These are phyloP conservation scores for Harpegnathos saltator DNA, from an alignment of 1,140 invertebrate species.

Conservation along the genomic window DNA sequence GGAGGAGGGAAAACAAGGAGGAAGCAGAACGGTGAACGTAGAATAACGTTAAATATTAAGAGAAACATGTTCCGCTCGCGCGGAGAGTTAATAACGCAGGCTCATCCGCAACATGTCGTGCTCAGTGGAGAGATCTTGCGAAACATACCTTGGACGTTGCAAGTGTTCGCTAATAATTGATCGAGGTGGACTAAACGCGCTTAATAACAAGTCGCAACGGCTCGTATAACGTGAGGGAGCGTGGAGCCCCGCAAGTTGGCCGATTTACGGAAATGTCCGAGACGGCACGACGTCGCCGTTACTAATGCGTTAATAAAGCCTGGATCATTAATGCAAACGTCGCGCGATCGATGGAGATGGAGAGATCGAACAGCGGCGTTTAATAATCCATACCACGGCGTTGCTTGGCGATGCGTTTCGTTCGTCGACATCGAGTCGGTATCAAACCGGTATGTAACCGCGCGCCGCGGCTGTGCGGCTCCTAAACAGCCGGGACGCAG, in stretches of 20 bases:
- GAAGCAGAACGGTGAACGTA: constrained; percentile 5
- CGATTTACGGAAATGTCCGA: too few relatives aligned
- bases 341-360: not conserved
- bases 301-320: constrained; percentile 31
- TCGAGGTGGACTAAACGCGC: not conserved
- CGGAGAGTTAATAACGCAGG: not conserved
- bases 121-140: not conserved
- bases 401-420: too few relatives aligned
- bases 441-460: not conserved
- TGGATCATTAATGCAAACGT: constrained; percentile 6
- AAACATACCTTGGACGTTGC: not conserved
- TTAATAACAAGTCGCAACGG: constrained; percentile 1
- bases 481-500: not conserved
- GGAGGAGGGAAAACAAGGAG: not conserved
- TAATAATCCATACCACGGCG: too few relatives aligned
- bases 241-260: too few relatives aligned
- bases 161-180: not conserved
- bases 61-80: too few relatives aligned
- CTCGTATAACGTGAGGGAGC: too few relatives aligned
- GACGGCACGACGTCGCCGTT: constrained; percentile 1
- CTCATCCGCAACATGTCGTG: not conserved
- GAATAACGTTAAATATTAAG: constrained; percentile 27
- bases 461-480: too few relatives aligned
- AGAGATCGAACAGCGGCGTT: not conserved
- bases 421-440: too few relatives aligned